Base-by-base conservation (phyloP, 1,140 invertebrate species). In the Maniola jurtina region DNA sequence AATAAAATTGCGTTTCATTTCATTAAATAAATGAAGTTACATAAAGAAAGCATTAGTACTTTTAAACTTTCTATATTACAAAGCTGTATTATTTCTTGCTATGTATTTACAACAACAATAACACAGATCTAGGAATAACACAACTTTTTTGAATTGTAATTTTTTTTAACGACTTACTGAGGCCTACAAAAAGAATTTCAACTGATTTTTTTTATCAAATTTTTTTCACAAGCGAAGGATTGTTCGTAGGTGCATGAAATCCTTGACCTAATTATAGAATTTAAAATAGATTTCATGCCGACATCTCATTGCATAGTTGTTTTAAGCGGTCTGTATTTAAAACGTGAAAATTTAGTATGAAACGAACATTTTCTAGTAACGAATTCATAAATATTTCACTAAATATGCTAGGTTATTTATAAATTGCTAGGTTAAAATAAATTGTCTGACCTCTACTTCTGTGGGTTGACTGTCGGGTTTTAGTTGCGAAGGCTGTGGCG, bases 401-500 rank as follows among this genome's bases (percentile, higher is more conserved):
- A 25, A 25, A 25, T 25, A 25, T 25, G 25, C 25, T 42, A 42
- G 40, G 13, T 42, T 42, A 54, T 54, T 25, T 25, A 25, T 25
- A 25, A 25, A 16, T 54, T 16, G 5, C 35, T 38, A 5, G 60
- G 63, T 57, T 11, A 45, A 13, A 13, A 45, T 50, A 47, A 63
- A 25, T 74, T 68, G 60, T 79, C 86, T 90, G 83, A 90, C 88
- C 88, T 90, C 88, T 63, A 90, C 86, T 88, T 90, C 88, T 81
- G 87, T 88, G 6, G 83, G 75, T 70, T 80, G 80, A 69, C 80
- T 80, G 50, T 84, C 76, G 48, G 83, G 83, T 76, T 84, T 88
- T 62, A 85, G 77, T 62, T 85, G 83, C 36, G 79, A 63, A 57
- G 81, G 57, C 58, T 75, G 71, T 42, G 75, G 62, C 38, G 76